A percentile compares a stretch with the other conserved stretches of the same genome.
Conservation (phyloP, 2,888 invertebrate species). For the Deilephila elpenor region DNA sequence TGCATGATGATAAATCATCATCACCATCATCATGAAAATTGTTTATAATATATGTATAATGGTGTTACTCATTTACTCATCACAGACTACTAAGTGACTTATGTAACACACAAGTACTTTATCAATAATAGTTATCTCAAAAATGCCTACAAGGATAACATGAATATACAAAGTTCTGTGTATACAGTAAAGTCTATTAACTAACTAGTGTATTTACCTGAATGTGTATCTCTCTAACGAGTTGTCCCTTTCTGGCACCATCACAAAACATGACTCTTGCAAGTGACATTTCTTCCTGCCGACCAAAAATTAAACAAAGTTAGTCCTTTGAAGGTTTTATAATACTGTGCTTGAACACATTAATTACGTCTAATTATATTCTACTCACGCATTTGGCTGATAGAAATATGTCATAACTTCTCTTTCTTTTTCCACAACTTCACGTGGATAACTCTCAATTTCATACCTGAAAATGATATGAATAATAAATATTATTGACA, state of each 20-base stretch:
- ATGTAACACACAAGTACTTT: too few relatives aligned
- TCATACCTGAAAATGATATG: conserved; percentile 65
- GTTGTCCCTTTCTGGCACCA: conserved; percentile 83
- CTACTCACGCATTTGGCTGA: conserved; percentile 69
- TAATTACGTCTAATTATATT: background rate
- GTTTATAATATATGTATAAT: too few relatives aligned
- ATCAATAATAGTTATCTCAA: too few relatives aligned
- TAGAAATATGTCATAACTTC: conserved; percentile 94
- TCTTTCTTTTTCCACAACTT: conserved; percentile 89
- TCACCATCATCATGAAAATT: background rate
- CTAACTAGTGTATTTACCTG: conserved; percentile 86
- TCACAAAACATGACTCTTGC: conserved; percentile 75
- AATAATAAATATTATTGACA: too few relatives aligned
- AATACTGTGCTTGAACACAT: background rate
- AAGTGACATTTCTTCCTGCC: conserved; percentile 72
- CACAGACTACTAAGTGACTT: too few relatives aligned
- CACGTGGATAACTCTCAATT: conserved; percentile 87
- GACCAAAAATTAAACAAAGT: conserved; percentile 23
- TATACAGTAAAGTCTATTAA: too few relatives aligned
- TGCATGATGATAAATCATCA: conserved; percentile 36
- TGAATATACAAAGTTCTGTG: too few relatives aligned
- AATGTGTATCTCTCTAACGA: conserved; percentile 95
- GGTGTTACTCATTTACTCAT: too few relatives aligned
- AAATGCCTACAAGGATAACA: too few relatives aligned
- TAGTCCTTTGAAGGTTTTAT: background rate